Conservation (phyloP, 2,797 vertebrate genomes). For the Pelobates cultripes region DNA sequence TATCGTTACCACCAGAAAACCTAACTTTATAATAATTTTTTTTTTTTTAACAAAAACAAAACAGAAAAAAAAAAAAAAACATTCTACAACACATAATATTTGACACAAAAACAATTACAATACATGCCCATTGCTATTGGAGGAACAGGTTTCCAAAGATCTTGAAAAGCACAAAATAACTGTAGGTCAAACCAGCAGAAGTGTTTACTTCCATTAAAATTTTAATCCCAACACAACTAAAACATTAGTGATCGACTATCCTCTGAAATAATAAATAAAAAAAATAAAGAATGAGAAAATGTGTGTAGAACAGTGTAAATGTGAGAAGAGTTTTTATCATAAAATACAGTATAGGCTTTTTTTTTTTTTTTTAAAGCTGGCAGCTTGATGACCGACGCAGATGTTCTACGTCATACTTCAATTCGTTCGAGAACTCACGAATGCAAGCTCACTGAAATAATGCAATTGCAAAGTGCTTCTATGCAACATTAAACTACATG, state of each 20-base stretch:
- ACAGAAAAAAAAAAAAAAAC: constrained; percentile 42
- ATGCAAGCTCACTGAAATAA: constrained; percentile 86
- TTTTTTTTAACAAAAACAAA: constrained; percentile 62
- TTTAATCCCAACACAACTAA: constrained; percentile 71
- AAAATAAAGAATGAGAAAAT: constrained; percentile 68
- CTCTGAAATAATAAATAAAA: constrained; percentile 77
- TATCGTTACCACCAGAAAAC: constrained; percentile 67
- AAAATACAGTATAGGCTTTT: constrained; percentile 69
- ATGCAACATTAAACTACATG: constrained; percentile 90
- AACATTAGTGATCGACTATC: constrained; percentile 75
- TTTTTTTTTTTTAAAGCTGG: constrained; percentile 64
- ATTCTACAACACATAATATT: constrained; percentile 74
- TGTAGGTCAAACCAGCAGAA: constrained; percentile 70
- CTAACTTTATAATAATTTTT: constrained; percentile 62
- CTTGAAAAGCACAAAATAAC: constrained; percentile 75
- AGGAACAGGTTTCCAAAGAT: constrained; percentile 65
- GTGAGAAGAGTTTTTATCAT: constrained; percentile 60
- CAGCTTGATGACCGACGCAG: constrained; percentile 68
- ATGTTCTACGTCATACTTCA: constrained; percentile 73
- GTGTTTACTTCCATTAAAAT: constrained; percentile 76
- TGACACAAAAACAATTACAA: constrained; percentile 75
- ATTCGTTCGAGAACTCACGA: constrained; percentile 80
- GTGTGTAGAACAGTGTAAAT: constrained; percentile 67
- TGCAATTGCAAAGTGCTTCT: constrained; percentile 88
- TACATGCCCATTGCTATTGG: constrained; percentile 75